Conservation (phyloP, 2,888 invertebrate genomes). For the Linyphia triangularis region DNA sequence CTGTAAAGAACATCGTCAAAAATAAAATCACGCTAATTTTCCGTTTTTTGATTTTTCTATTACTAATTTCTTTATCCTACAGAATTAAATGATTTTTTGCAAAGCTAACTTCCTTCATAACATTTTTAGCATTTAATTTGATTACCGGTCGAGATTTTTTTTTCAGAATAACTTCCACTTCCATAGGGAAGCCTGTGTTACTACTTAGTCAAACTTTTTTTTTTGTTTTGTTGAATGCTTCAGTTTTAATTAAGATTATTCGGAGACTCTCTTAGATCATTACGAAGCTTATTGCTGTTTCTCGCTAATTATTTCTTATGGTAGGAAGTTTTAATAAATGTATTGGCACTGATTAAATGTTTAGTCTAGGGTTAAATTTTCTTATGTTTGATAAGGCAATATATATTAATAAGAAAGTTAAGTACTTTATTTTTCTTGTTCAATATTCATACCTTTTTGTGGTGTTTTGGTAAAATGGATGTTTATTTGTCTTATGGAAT, state of each 20-base stretch:
- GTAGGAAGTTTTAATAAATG: conserved; percentile 14
- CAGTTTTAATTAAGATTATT: conserved; percentile 49
- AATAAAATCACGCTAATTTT: not conserved
- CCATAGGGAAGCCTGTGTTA: not conserved
- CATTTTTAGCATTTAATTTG: conserved; percentile 42
- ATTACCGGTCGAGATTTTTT: conserved; percentile 26
- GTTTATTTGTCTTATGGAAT: too few species aligned
- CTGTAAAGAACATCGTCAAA: too few species aligned
- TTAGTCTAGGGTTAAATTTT: too few species aligned
- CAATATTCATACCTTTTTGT: too few species aligned
- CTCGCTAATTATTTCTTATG: not conserved
- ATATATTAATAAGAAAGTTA: too few species aligned
- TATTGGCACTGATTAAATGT: not conserved
- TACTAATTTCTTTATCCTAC: not conserved
- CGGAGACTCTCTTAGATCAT: conserved; percentile 18
- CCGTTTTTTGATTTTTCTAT: conserved; percentile 20
- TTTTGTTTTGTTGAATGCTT: not conserved
- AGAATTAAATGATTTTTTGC: conserved; percentile 40
- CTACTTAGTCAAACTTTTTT: not conserved
- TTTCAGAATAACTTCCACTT: not conserved
- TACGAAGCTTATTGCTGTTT: conserved; percentile 20
- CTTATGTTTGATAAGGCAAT: too few species aligned
- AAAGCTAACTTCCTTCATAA: not conserved
- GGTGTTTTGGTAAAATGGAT: too few species aligned
- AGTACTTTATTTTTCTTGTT: too few species aligned